Percentiles rank a stretch among this genome's conserved stretches.
Evolutionary conservation across 2,113 vertebrate species (phyloP).

Genomic region (Polypterus senegalus): DNA sequence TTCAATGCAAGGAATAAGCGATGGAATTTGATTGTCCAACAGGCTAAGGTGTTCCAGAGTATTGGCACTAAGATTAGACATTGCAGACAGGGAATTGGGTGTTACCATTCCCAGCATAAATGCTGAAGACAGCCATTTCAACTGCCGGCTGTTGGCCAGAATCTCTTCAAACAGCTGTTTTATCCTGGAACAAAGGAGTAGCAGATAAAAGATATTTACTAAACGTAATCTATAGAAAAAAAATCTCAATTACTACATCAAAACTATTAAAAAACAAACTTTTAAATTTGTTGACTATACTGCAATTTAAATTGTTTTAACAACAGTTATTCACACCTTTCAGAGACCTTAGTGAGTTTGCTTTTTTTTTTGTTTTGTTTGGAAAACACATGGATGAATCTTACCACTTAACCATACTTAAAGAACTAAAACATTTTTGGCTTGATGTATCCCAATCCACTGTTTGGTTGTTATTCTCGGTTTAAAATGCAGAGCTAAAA

Average conservation of each 20-base stretch:
- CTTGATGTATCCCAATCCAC: no score
- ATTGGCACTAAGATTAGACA: slow-evolving; percentile 80
- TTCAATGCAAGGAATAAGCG: slow-evolving; percentile 72
- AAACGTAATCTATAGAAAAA: slow-evolving; percentile 3
- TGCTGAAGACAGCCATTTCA: slow-evolving; percentile 86
- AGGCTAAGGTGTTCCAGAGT: slow-evolving; percentile 89
- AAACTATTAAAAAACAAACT: slow-evolving; percentile 2
- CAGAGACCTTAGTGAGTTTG: no score
- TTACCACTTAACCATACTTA: no score
- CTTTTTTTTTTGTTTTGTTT: no score
- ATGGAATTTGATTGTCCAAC: slow-evolving; percentile 79
- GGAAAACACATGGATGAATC: no score
- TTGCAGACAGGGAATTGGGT: slow-evolving; percentile 73
- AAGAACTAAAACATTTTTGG: no score
- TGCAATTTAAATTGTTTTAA: no score
- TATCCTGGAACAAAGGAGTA: slow-evolving; percentile 56
- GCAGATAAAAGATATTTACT: slow-evolving; percentile 24
- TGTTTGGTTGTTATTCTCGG: no score
- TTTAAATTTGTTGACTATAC: no score
- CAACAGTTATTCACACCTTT: no score
- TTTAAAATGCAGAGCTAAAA: no score
- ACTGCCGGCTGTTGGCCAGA: slow-evolving; percentile 83
- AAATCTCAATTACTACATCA: slow-evolving; percentile 16
- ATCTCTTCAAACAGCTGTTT: slow-evolving; percentile 90
- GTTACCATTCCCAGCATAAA: slow-evolving; percentile 93